Evolutionary conservation across 2,113 vertebrate species (phyloP), one percentile per base, ranked within the genome.

Genomic region (Odobenus rosmarus): DNA sequence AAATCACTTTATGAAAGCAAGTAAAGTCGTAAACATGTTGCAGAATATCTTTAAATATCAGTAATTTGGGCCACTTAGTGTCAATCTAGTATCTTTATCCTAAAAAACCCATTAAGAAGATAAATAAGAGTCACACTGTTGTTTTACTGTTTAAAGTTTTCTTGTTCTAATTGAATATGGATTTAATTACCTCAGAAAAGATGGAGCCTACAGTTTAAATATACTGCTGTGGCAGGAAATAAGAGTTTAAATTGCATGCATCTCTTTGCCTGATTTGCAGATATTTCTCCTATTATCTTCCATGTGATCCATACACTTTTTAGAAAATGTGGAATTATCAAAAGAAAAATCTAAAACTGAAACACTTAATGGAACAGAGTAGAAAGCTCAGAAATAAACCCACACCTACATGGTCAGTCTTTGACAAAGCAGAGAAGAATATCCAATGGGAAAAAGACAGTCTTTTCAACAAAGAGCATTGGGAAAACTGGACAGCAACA

Each of bases 141-240:
- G 28, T 77, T 85, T 88, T 93, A 74, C 8, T 64, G 14, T 84
- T 91, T 88, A 77, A 80, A 24, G 71, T 69, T 88, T 88, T 85
- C 71, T 89, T 46, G 53, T 90, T 92, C 28, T 96, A 36, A 33
- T 23, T 89, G 23, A 82, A 67, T 95, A 61, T 87, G 55, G 23
- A 92, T 94, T 95, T 95, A 90, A 92, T 83, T 93, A 67, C 36
- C 24, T 53, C 28, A 74, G 84, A 67, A 92, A 86, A 92, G 49
- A 64, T 67, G 15, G 28, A 85, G 16, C 33, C 53, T 85, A 12
- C 1, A 76, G 51, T 88, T 80, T 96, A 80, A 74, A 77, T 96
- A 61, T 57, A 77, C 51, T 85, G 23, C 71, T 42, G 0, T 77
- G 51, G 12, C 55, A 95, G 55, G 53, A 90, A 85, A 7, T 57